Percentiles rank a stretch among this genome's conserved stretches.
Conservation (phyloP, 2,888 invertebrate species). For the Rhingia rostrata region DNA sequence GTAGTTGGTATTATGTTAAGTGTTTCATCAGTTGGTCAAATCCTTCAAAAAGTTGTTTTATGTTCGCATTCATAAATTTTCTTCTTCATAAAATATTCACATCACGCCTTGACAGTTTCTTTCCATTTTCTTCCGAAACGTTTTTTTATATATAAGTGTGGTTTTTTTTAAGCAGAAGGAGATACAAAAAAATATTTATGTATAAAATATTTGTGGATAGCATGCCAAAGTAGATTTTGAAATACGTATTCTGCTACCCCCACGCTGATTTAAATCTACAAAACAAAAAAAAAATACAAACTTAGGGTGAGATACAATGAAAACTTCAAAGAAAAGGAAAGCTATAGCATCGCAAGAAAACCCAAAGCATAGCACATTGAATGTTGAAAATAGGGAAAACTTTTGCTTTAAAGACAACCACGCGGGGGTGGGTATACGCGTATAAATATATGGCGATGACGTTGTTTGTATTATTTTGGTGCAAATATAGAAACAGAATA, state of each 20-base stretch:
- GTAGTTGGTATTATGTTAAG: slow-evolving; percentile 4
- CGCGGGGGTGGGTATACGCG: slow-evolving; percentile 34
- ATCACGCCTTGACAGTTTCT: slow-evolving; percentile 58
- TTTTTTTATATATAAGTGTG: slow-evolving; percentile 19
- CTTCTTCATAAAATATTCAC: slow-evolving; percentile 56
- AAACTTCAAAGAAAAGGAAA: slow-evolving; percentile 43
- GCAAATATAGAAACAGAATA: slow-evolving; percentile 9
- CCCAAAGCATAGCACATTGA: slow-evolving; percentile 12
- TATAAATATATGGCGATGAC: slow-evolving; percentile 2
- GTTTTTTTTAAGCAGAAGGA: not conserved
- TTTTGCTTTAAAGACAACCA: slow-evolving; percentile 56
- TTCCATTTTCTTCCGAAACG: slow-evolving; percentile 12
- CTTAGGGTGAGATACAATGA: slow-evolving; percentile 41
- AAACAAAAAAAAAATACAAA: slow-evolving; percentile 28
- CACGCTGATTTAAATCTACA: slow-evolving; percentile 13
- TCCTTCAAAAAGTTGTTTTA: slow-evolving; percentile 48
- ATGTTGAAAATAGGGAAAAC: slow-evolving; percentile 52
- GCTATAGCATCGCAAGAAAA: slow-evolving; percentile 45
- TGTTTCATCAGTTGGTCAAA: slow-evolving; percentile 36
- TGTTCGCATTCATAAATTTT: slow-evolving; percentile 46
- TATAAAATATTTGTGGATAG: slow-evolving; percentile 19
- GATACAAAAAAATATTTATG: slow-evolving; percentile 28
- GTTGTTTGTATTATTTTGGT: slow-evolving; percentile 20
- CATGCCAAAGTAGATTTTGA: slow-evolving; percentile 28
- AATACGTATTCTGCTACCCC: slow-evolving; percentile 15